A percentile compares a stretch with the other conserved stretches of the same genome.
Evolutionary conservation across 2,797 vertebrate species (phyloP).

Genomic region (Phrynocephalus guinanensis): DNA sequence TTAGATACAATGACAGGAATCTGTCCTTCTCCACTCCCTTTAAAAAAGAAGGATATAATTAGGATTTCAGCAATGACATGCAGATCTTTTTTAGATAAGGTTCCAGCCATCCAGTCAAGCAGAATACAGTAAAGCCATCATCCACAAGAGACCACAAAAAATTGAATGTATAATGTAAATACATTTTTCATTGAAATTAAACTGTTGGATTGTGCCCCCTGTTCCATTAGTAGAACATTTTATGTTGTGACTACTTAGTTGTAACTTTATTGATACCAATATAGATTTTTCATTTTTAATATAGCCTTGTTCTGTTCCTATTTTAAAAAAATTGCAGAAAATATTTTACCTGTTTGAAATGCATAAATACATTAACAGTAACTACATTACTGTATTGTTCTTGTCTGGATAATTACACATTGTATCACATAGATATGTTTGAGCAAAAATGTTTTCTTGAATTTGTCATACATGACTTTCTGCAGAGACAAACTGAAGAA

Average conservation of each 20-base stretch:
- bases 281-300: neutral
- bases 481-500: neutral
- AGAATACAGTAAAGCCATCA: neutral
- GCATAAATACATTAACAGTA: neutral
- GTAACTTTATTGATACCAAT: neutral
- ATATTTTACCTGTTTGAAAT: neutral
- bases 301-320: neutral
- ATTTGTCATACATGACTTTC: neutral
- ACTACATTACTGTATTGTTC: no score
- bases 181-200: no score
- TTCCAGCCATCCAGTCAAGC: neutral
- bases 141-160: neutral
- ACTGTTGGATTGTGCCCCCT: neutral
- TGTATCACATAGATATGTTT: neutral
- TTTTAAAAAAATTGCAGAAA: neutral
- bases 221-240: neutral
- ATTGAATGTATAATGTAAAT: neutral
- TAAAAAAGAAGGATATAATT: neutral
- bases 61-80: neutral
- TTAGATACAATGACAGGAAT: neutral
- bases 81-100: neutral
- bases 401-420: neutral
- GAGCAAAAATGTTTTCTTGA: slow-evolving; percentile 2
- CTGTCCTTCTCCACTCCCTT: neutral
- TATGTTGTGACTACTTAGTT: neutral